Percentiles rank a stretch among this genome's conserved stretches.
These are phyloP conservation scores for Elephantulus edwardii DNA, from an alignment of 2,113 vertebrate genomes.

Conservation along the genomic window DNA sequence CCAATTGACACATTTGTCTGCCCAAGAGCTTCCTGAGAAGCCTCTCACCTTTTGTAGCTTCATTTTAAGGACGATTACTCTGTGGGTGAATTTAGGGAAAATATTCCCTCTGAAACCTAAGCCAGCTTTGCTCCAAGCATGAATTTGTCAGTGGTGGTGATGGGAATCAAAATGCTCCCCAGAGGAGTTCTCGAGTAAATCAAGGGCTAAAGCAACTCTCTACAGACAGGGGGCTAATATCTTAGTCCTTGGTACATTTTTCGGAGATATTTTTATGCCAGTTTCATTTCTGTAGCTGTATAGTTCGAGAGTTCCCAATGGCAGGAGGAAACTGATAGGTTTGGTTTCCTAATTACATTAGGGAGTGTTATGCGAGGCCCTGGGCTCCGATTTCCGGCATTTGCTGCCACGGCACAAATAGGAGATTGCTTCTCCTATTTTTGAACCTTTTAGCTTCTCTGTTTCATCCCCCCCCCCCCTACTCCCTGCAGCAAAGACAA, in stretches of 20 bases:
- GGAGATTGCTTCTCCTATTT: slow-evolving; percentile 60
- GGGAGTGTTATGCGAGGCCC: slow-evolving; percentile 32
- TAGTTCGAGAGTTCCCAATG: slow-evolving; percentile 34
- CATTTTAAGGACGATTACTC: slow-evolving; percentile 42
- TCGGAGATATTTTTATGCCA: background rate
- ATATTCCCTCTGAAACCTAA: slow-evolving; percentile 16
- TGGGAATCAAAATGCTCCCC: slow-evolving; percentile 26
- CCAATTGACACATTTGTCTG: background rate
- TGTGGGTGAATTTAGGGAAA: slow-evolving; percentile 52
- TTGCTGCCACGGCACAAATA: slow-evolving; percentile 46
- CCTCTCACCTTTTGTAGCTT: slow-evolving; percentile 32
- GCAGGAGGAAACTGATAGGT: slow-evolving; percentile 55
- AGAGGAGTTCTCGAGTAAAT: slow-evolving; percentile 26
- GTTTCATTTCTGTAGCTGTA: background rate
- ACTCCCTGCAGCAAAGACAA: background rate
- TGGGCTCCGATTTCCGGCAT: slow-evolving; percentile 24
- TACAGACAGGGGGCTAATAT: background rate
- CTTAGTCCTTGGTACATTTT: background rate
- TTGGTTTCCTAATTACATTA: slow-evolving; percentile 66
- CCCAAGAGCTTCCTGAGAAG: background rate
- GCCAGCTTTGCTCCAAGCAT: background rate
- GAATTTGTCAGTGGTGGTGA: slow-evolving; percentile 1
- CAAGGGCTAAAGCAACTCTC: background rate
- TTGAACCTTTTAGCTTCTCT: slow-evolving; percentile 51
- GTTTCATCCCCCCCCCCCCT: background rate